Percentiles rank a stretch among this genome's conserved stretches.
Conservation (phyloP, 2,888 invertebrate species). For the Agrilus mali region DNA sequence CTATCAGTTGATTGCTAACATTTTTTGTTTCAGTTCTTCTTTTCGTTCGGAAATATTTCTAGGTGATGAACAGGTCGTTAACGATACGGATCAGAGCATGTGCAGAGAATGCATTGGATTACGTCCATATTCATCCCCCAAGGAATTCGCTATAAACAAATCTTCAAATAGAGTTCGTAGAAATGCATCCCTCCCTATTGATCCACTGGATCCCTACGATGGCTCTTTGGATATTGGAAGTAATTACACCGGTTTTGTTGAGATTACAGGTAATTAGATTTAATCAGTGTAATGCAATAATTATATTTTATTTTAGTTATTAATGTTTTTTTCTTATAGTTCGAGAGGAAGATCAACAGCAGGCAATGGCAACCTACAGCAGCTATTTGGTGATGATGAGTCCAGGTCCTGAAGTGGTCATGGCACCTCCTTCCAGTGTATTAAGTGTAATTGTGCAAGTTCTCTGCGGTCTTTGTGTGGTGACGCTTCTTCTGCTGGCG, state of each 20-base stretch:
- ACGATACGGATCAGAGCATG: conserved; percentile 22
- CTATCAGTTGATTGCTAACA: background rate
- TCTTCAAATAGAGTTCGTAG: conserved; percentile 21
- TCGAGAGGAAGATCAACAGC: conserved; percentile 33
- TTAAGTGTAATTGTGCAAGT: conserved; percentile 58
- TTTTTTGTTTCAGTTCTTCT: conserved; percentile 38
- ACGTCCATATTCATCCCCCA: conserved; percentile 31
- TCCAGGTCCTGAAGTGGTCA: conserved; percentile 47
- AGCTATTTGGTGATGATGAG: conserved; percentile 61
- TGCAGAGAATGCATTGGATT: conserved; percentile 41
- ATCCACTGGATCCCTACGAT: conserved; percentile 44
- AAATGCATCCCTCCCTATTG: conserved; percentile 21
- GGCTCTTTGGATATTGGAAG: conserved; percentile 62
- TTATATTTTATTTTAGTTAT: conserved; percentile 1
- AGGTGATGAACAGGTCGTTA: conserved; percentile 49
- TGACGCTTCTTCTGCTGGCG: conserved; percentile 47
- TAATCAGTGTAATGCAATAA: conserved; percentile 2
- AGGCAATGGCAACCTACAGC: conserved; percentile 54
- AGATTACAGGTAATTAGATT: conserved; percentile 56
- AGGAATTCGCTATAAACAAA: conserved; percentile 13
- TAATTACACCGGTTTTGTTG: conserved; percentile 77
- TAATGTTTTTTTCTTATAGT: conserved; percentile 29
- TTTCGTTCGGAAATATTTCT: conserved; percentile 56
- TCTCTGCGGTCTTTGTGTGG: conserved; percentile 47
- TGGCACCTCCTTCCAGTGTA: conserved; percentile 30